A percentile compares a stretch with the other conserved stretches of the same genome.
phyloP scores from a whole-genome alignment of 2,797 vertebrate genomes.

The Gambusia yucatana region DNA sequence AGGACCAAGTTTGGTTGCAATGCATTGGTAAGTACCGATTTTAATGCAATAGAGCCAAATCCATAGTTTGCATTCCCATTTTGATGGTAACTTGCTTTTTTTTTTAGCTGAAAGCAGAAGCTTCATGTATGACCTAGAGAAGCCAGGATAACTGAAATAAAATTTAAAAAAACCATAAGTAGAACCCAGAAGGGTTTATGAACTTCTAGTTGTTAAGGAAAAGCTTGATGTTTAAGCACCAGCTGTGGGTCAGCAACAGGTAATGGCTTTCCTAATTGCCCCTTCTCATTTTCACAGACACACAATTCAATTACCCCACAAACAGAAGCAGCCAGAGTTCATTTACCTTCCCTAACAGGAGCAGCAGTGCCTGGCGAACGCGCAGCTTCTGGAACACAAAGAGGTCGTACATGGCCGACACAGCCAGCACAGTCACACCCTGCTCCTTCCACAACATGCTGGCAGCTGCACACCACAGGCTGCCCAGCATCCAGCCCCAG shows the following conservation, averaged over 20 bases:
- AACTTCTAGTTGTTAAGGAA: neutral
- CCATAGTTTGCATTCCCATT: neutral
- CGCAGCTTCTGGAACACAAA: slow-evolving; percentile 91
- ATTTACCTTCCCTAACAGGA: slow-evolving; percentile 90
- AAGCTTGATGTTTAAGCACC: neutral
- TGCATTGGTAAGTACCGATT: neutral
- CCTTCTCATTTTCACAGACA: slow-evolving; percentile 58
- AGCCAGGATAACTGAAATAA: neutral
- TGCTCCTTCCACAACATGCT: slow-evolving; percentile 99
- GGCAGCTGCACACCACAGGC: slow-evolving; percentile 88
- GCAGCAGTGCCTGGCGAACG: slow-evolving; percentile 82
- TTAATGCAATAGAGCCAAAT: neutral
- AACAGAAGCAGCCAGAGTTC: slow-evolving; percentile 37
- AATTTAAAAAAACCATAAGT: neutral
- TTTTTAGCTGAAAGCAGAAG: neutral
- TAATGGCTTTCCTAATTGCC: slow-evolving; percentile 57
- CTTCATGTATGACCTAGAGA: neutral
- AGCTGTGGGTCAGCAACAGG: slow-evolving; percentile 22
- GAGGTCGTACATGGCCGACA: slow-evolving; percentile 90
- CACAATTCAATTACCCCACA: slow-evolving; percentile 31
- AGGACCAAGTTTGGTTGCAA: neutral
- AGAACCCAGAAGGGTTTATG: neutral
- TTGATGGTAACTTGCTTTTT: neutral
- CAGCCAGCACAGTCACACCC: slow-evolving; percentile 92
- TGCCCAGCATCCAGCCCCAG: slow-evolving; percentile 89